These are phyloP conservation scores for Montifringilla adamsi DNA, from an alignment of 2,113 vertebrate genomes.

Conservation along the genomic window DNA sequence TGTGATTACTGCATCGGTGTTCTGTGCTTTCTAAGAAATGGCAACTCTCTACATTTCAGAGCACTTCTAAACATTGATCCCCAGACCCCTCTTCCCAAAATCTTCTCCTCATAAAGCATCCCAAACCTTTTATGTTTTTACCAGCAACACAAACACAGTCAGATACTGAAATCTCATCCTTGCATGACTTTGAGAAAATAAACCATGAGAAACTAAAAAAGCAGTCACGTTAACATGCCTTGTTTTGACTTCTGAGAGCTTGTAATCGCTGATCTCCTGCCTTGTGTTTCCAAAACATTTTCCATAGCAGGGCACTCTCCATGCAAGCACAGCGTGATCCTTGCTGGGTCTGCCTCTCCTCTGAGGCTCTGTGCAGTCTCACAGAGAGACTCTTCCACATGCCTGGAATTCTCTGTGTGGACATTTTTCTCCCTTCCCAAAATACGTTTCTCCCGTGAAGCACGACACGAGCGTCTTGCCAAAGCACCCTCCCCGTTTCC, in stretches of 20 bases:
- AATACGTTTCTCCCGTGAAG: background rate
- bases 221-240: fast-evolving
- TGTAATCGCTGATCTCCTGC: fast-evolving
- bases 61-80: background rate
- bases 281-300: background rate
- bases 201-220: background rate
- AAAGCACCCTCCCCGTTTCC: background rate
- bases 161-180: background rate
- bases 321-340: fast-evolving
- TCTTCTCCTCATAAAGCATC: fast-evolving
- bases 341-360: background rate
- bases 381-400: background rate
- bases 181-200: fast-evolving
- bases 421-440: background rate
- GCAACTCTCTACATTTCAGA: background rate
- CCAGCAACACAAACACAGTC: fast-evolving
- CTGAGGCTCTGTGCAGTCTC: background rate
- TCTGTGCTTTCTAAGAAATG: background rate
- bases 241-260: background rate
- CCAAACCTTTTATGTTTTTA: background rate
- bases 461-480: background rate
- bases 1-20: fast-evolving
- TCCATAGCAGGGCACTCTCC: background rate
- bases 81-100: background rate
- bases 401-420: background rate